phyloP scores from a whole-genome alignment of 2,797 vertebrate genomes.

The Liasis olivaceus region DNA sequence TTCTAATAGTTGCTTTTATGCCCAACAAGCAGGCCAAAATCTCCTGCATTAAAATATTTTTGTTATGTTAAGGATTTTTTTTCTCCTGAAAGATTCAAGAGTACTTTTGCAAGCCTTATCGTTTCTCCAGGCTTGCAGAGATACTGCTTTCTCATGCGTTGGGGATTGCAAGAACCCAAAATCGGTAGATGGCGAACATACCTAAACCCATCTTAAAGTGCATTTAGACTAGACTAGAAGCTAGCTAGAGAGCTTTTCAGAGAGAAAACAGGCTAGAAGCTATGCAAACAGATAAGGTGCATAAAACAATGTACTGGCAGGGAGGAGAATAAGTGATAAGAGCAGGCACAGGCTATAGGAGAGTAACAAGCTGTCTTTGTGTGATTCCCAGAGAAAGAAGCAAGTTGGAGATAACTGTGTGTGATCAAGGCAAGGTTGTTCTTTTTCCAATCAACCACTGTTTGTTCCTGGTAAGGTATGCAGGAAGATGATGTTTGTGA shows the following conservation, averaged over 20 bases:
- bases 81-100: not conserved
- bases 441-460: not conserved
- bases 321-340: not conserved
- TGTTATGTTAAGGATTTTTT: not conserved
- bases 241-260: not conserved
- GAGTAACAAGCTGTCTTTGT: not conserved
- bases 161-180: not conserved
- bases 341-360: not conserved
- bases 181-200: not conserved
- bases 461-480: not conserved
- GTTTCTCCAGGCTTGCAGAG: not conserved
- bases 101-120: not conserved
- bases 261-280: not conserved
- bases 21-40: not conserved
- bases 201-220: not conserved
- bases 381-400: not conserved
- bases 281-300: not conserved
- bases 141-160: not conserved
- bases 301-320: not conserved
- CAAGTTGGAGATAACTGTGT: not conserved
- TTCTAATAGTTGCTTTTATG: not conserved
- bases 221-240: not conserved
- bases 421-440: not conserved
- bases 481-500: not conserved
- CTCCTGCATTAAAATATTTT: not conserved